Evolutionary conservation across 2,888 invertebrate genomes (phyloP), one percentile per base, ranked within the genome.

Genomic region (Prionchulus punctatus): DNA sequence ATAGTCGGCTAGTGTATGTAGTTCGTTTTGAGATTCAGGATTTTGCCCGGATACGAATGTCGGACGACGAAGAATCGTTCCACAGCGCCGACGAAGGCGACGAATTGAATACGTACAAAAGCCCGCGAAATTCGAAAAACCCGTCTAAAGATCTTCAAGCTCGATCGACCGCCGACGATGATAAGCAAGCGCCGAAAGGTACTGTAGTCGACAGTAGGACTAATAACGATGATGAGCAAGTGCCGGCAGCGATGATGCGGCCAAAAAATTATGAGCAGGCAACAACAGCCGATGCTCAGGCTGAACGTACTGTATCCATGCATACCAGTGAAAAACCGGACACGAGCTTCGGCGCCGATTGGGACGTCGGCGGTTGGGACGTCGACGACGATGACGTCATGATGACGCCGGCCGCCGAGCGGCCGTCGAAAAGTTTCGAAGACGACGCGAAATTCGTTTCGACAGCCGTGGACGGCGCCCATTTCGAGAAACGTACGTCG

Each of bases 291-390:
- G 36, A n/a, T n/a, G n/a, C n/a, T n/a, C n/a, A n/a, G n/a, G n/a
- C n/a, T n/a, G n/a, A n/a, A n/a, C n/a, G n/a, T n/a, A n/a, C 36
- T 36, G 12, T 12, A 36, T 36, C 36, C 18, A 18, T 36, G 25
- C 23, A 21, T 18, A n/a, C 12, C 12, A 26, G 4, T 25, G 23
- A 26, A 26, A 23, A 7, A 28, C 7, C 2, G 25, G 43, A 43
- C 4, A 4, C 3, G 42, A 18, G 18, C 3, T 12, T 23, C 3
- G 43, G 43, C 7, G 18, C 36, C 15, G 53, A 27, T 12, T 53
- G 53, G 53, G 53, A 53, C 12, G 4, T 53, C 7, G 53, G 45
- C 45, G 53, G 45, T 25, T 53, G 53, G 53, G 53, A 53, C 43
- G 43, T 7, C 12, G 7, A 3, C 7, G 53, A 53, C 7, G 43